Percentiles rank a stretch among this genome's conserved stretches.
phyloP scores from a whole-genome alignment of 2,888 invertebrate genomes.

The Agriopis marginaria region DNA sequence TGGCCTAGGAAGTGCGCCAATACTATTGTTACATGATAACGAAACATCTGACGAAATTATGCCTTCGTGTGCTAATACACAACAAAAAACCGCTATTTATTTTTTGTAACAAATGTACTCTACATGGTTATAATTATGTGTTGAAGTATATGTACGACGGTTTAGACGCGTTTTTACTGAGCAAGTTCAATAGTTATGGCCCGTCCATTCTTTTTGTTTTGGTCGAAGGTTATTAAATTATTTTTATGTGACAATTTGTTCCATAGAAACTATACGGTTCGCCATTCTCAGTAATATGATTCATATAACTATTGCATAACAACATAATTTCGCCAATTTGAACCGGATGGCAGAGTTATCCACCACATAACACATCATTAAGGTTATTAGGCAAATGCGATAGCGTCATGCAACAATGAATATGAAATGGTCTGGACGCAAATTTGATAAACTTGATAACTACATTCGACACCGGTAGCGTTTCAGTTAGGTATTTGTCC shows the following conservation, averaged over 20 bases:
- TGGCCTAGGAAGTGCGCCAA: too few relatives aligned
- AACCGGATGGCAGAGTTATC: constrained; percentile 63
- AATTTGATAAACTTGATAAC: constrained; percentile 27
- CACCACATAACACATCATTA: constrained; percentile 53
- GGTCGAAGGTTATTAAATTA: neutral
- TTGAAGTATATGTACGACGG: too few relatives aligned
- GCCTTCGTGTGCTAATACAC: too few relatives aligned
- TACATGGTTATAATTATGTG: too few relatives aligned
- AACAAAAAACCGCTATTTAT: too few relatives aligned
- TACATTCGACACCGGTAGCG: constrained; percentile 27
- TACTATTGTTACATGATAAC: too few relatives aligned
- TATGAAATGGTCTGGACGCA: constrained; percentile 25
- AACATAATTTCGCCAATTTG: constrained; percentile 49
- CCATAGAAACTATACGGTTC: neutral
- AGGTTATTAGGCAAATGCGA: constrained; percentile 53
- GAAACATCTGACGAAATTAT: too few relatives aligned
- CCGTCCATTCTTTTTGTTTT: too few relatives aligned
- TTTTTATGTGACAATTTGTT: neutral
- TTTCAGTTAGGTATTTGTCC: neutral
- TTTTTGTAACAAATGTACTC: too few relatives aligned
- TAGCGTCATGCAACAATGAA: constrained; percentile 35
- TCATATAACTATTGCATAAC: constrained; percentile 25
- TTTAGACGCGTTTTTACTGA: too few relatives aligned
- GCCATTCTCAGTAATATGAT: constrained; percentile 23
- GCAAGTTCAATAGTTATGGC: too few relatives aligned